These are phyloP conservation scores for Pyrrhosoma nymphula DNA, from an alignment of 2,888 invertebrate species.

Conservation along the genomic window DNA sequence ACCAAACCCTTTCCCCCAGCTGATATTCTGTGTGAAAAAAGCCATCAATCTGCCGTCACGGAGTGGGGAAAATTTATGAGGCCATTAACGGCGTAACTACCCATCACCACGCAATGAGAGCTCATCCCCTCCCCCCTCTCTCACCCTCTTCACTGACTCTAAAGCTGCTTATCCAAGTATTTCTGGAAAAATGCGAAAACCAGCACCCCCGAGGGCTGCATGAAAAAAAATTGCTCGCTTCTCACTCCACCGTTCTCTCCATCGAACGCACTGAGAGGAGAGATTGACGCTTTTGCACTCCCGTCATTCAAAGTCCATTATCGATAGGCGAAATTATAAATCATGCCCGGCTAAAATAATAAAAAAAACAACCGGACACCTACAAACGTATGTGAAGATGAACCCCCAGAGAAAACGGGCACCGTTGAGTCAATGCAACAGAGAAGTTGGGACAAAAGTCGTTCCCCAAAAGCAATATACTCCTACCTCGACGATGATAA, in stretches of 20 bases:
- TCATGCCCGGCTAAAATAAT: not conserved
- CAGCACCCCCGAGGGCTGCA: not conserved
- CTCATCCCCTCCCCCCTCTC: not conserved
- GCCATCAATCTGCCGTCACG: slow-evolving; percentile 39
- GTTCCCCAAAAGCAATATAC: not conserved
- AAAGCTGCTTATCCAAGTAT: slow-evolving; percentile 28
- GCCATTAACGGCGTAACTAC: slow-evolving; percentile 58
- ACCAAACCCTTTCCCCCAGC: not conserved
- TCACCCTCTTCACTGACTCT: not conserved
- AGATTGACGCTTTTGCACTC: slow-evolving; percentile 6
- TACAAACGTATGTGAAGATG: not conserved
- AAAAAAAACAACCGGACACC: not conserved
- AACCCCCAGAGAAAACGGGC: not conserved
- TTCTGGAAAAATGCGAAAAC: slow-evolving; percentile 18
- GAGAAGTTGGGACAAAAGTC: not conserved
- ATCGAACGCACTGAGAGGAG: not conserved
- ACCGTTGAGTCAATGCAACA: not conserved
- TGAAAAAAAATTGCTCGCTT: not conserved
- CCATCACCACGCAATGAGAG: slow-evolving; percentile 58
- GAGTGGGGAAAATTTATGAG: slow-evolving; percentile 45
- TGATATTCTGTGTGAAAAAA: slow-evolving; percentile 11
- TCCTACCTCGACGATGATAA: not conserved
- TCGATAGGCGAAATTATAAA: slow-evolving; percentile 21
- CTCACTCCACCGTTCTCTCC: not conserved
- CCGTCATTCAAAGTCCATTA: slow-evolving; percentile 33